Evolutionary conservation across 92 coral and sea anemone species (phyloP).

Genomic region (Parazoanthus swiftii): DNA sequence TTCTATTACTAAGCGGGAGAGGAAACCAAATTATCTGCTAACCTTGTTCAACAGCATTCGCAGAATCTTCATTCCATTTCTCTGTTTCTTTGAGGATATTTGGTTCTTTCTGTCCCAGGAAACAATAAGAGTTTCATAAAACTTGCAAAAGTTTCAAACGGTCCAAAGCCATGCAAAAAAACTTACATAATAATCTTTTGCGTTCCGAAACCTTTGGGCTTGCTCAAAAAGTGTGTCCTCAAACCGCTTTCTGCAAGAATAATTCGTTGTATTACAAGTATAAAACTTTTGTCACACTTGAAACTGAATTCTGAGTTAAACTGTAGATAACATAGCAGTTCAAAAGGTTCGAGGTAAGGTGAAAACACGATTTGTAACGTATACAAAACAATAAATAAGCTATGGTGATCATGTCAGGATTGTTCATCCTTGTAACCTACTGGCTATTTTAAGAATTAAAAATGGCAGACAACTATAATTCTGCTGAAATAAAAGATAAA

Average conservation of each 20-base stretch:
- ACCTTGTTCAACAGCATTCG: slow-evolving; percentile 57
- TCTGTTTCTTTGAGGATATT: slow-evolving; percentile 66
- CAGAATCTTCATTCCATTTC: slow-evolving; percentile 59
- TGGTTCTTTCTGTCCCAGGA: slow-evolving; percentile 47
- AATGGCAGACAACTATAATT: too few species aligned
- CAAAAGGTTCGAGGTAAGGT: too few species aligned
- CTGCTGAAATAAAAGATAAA: too few species aligned
- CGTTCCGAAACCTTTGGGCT: slow-evolving; percentile 66
- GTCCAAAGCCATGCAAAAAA: background rate
- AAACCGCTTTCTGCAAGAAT: slow-evolving; percentile 49
- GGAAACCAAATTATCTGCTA: background rate
- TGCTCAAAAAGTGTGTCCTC: slow-evolving; percentile 62
- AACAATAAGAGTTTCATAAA: background rate
- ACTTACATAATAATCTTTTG: slow-evolving; percentile 75
- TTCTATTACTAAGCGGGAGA: background rate
- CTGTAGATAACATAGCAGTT: background rate
- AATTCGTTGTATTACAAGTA: background rate
- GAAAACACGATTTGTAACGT: too few species aligned
- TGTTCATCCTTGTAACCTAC: too few species aligned
- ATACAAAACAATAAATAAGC: too few species aligned
- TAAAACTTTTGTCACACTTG: too few species aligned
- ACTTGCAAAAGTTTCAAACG: background rate
- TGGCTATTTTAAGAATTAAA: too few species aligned
- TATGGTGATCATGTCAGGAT: too few species aligned
- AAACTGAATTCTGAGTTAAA: background rate